Conservation (phyloP, 64 coral and sea anemone species). For the Porites australiensis region DNA sequence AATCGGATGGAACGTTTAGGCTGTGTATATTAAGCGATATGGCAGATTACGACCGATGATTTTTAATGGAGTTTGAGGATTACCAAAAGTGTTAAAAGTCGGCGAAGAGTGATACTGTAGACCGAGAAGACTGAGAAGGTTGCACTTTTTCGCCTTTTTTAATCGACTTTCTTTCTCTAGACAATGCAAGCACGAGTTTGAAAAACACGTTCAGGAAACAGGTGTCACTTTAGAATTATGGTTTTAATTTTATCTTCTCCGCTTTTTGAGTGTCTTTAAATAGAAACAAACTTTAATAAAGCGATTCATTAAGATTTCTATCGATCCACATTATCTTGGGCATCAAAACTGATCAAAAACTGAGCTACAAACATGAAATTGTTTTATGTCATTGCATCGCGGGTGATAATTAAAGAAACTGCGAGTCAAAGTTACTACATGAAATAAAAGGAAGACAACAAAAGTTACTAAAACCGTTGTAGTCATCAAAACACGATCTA, state of each 20-base stretch:
- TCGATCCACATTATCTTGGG: background rate
- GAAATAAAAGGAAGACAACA: background rate
- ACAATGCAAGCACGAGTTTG: background rate
- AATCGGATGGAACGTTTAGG: constrained; percentile 24
- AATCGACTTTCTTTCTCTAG: background rate
- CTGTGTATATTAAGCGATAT: constrained; percentile 10
- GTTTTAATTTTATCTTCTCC: background rate
- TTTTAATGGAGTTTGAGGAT: too few species aligned
- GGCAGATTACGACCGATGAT: background rate
- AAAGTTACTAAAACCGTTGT: background rate
- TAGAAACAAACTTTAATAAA: background rate
- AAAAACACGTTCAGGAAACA: background rate
- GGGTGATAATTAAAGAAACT: constrained; percentile 10
- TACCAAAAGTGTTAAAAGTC: too few species aligned
- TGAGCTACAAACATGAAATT: background rate
- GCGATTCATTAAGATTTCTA: constrained; percentile 30
- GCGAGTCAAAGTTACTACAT: background rate
- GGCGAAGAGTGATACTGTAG: too few species aligned
- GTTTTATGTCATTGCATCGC: background rate
- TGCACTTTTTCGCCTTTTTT: too few species aligned
- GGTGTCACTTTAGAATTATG: background rate
- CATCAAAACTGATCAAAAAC: background rate
- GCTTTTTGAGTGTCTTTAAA: background rate
- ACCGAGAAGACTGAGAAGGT: too few species aligned
- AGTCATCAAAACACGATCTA: background rate